phyloP scores from a whole-genome alignment of 2,888 invertebrate genomes.

The Agonum fuliginosum region DNA sequence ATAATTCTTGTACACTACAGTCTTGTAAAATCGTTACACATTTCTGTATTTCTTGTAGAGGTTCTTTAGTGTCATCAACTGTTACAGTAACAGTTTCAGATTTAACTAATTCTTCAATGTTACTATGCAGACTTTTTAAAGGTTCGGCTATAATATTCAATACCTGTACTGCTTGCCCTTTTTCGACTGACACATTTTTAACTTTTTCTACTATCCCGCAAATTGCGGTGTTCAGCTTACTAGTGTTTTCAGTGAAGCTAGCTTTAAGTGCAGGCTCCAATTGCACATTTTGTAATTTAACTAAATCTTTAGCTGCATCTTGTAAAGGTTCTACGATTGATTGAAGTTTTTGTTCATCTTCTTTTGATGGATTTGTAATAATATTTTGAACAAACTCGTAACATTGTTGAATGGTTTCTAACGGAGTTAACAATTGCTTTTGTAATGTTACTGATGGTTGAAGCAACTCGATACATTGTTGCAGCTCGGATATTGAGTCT shows the following conservation, averaged over 20 bases:
- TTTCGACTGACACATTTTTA: conserved; percentile 39
- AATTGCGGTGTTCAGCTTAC: conserved; percentile 48
- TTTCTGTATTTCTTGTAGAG: conserved; percentile 52
- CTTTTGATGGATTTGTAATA: conserved; percentile 11
- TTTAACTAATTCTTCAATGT: conserved; percentile 56
- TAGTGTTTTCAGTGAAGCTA: conserved; percentile 39
- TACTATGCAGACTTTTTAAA: conserved; percentile 62
- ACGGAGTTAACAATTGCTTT: conserved; percentile 40
- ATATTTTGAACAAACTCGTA: conserved; percentile 36
- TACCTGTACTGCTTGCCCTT: conserved; percentile 9
- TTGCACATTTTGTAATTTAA: background rate
- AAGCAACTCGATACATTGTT: conserved; percentile 23
- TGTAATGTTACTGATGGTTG: background rate
- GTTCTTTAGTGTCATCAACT: conserved; percentile 53
- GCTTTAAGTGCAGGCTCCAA: conserved; percentile 54
- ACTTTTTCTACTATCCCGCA: conserved; percentile 37
- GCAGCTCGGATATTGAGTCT: conserved; percentile 15
- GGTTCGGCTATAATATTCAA: conserved; percentile 63
- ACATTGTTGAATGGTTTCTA: conserved; percentile 40
- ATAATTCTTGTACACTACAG: conserved; percentile 41
- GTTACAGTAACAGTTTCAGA: background rate
- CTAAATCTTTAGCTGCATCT: conserved; percentile 10
- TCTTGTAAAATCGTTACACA: conserved; percentile 45
- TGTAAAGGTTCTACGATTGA: conserved; percentile 41
- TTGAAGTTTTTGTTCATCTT: conserved; percentile 47